A percentile compares a stretch with the other conserved stretches of the same genome.
These are phyloP conservation scores for Bubo bubo DNA, from an alignment of 2,113 vertebrate genomes.

Conservation along the genomic window DNA sequence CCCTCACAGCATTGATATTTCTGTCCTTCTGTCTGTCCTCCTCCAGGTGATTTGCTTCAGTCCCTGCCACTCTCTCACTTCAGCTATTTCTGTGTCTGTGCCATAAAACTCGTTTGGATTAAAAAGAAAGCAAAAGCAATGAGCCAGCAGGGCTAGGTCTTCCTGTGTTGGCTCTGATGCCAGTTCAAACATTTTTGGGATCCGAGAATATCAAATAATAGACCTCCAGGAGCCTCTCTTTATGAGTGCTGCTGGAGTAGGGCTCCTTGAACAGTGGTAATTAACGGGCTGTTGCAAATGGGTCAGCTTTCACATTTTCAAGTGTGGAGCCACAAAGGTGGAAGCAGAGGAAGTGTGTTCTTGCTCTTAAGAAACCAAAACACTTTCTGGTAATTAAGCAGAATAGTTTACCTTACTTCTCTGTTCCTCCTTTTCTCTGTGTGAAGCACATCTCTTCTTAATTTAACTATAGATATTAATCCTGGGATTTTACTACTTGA, in stretches of 20 bases:
- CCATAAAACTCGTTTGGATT: background rate
- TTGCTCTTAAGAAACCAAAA: background rate
- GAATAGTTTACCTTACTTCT: background rate
- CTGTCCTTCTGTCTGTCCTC: background rate
- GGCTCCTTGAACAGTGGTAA: background rate
- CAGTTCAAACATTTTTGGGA: background rate
- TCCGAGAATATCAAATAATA: background rate
- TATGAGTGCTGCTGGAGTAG: background rate
- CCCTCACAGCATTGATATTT: background rate
- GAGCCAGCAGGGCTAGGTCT: background rate
- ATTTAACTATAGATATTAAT: background rate
- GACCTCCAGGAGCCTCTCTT: background rate
- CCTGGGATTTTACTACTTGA: background rate
- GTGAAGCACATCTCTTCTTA: background rate
- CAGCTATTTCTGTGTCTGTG: background rate
- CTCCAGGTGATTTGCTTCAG: background rate
- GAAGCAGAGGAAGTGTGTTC: background rate
- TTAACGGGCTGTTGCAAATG: background rate
- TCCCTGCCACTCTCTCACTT: background rate
- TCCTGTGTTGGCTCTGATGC: background rate
- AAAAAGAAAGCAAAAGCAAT: constrained; percentile 2
- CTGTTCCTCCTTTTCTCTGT: background rate
- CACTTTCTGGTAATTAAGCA: background rate
- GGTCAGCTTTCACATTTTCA: background rate
- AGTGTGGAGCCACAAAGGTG: background rate